Evolutionary conservation across 2,888 invertebrate species (phyloP), one percentile per base, ranked within the genome.

Genomic region (Acanthopleura granulata): DNA sequence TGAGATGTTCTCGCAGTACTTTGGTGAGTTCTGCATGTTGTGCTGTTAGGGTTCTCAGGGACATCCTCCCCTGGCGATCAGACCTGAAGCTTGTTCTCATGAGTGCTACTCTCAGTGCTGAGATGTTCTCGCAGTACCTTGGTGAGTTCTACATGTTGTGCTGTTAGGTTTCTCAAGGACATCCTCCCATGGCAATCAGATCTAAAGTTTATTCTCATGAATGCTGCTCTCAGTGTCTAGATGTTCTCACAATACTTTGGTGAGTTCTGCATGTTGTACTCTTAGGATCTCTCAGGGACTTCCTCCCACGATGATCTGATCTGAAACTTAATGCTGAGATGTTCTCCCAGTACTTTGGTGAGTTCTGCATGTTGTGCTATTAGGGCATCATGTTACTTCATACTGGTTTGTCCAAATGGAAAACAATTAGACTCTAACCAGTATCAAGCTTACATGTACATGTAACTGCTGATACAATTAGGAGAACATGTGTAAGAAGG

Each of bases 21-120:
- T 88, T 78, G 76, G 86, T 87, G 76, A 81, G 51, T n/a, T n/a
- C n/a, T n/a, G n/a, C n/a, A n/a, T n/a, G n/a, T n/a, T n/a, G n/a
- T n/a, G n/a, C n/a, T n/a, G n/a, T n/a, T n/a, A n/a, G n/a, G n/a
- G n/a, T 97, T 85, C 90, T 97, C 61, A 96, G 95, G 89, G 93
- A 94, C 74, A 77, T 91, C 25, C 79, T 91, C 61, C 81, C 83
- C 9, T 78, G 91, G 89, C 91, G 93, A 78, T 91, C 92, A 49
- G 94, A 95, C 84, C 91, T 98, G 14, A 96, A 96, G 91, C 91
- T 98, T 0, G 94, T 98, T 80, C 91, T 98, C 25, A 98, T 98
- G 98, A 97, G 97, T 89, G 98, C 98, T 0, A 98, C 98, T 0
- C 92, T 98, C 72, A 96, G 97, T 87, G 95, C 97, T 0, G 93